Conservation (phyloP, 1,140 invertebrate genomes). For the Meloidogyne exigua region DNA sequence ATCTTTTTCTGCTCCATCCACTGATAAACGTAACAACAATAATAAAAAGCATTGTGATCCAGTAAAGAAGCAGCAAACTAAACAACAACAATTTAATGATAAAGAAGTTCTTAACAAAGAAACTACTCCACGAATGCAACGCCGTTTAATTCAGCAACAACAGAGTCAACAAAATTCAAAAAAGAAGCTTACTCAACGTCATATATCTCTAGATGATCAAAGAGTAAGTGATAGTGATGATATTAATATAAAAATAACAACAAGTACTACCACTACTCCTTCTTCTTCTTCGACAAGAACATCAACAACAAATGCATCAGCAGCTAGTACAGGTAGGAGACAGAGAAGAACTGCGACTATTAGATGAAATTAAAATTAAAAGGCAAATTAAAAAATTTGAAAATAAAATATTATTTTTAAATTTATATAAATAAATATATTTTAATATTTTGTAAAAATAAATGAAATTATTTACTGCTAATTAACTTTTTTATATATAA, state of each 20-base stretch:
- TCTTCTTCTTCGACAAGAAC: not conserved
- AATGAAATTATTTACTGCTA: too few relatives aligned
- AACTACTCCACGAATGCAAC: constrained; percentile 1
- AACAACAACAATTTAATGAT: not conserved
- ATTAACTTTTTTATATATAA: too few relatives aligned
- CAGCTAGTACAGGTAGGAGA: not conserved
- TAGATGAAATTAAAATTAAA: constrained; percentile 3
- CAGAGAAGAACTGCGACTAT: not conserved
- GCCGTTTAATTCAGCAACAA: not conserved
- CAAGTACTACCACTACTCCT: not conserved
- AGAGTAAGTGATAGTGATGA: not conserved
- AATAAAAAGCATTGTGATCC: not conserved
- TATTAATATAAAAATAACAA: not conserved
- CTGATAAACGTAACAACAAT: not conserved
- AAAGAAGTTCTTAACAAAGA: not conserved
- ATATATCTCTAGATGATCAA: not conserved
- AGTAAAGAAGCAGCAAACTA: not conserved
- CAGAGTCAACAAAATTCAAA: not conserved
- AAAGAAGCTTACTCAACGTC: not conserved
- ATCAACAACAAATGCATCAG: too few relatives aligned
- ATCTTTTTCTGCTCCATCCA: not conserved
- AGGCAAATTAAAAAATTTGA: too few relatives aligned
- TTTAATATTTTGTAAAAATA: too few relatives aligned
- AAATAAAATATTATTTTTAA: not conserved
- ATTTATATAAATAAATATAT: too few relatives aligned